Evolutionary conservation across 2,888 invertebrate species (phyloP), one percentile per base, ranked within the genome.

Genomic region (Eremobia ochroleuca): DNA sequence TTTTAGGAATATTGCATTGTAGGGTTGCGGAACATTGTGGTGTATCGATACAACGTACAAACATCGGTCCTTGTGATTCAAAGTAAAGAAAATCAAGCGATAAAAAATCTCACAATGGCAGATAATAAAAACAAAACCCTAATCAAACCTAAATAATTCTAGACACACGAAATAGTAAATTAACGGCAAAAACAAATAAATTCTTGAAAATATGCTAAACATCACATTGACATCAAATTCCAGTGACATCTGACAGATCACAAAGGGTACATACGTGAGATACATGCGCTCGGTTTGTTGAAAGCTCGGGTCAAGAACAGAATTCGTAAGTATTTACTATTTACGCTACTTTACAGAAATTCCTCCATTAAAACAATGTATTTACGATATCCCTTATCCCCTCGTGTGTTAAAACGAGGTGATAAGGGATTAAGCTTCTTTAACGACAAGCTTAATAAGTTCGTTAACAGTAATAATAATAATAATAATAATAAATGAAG

Each of bases 171-270:
- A 40, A 21, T 5, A 31, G 6, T 82, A 73, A 52, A 46, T 69
- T 64, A 62, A 49, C 13, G 8, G 28, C n/a, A 59, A 55, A 82
- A 58, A 79, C 62, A 82, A 70, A 73, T 40, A 78, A n/a, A 82
- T 69, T 79, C 86, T 85, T 85, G 86, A 82, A 73, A 72, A 55
- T 82, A 85, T 86, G 83, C 71, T 76, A 84, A 85, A 37, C 82
- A 61, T 87, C 61, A 66, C 86, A 87, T 86, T 88, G 86, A 85
- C 87, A 85, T 85, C 70, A 82, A 86, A 87, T 76, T 71, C 76
- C 87, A 86, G 64, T 87, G 86, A 87, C 87, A 85, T 83, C 76
- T 82, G 52, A 59, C 68, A 76, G 86, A 86, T 85, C 83, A 82
- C 62, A 61, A 75, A 64, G 74, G 82, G 82, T 81, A 81, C 65